Evolutionary conservation across 2,797 vertebrate species (phyloP).

Genomic region (Oryzias dopingdopingensis): DNA sequence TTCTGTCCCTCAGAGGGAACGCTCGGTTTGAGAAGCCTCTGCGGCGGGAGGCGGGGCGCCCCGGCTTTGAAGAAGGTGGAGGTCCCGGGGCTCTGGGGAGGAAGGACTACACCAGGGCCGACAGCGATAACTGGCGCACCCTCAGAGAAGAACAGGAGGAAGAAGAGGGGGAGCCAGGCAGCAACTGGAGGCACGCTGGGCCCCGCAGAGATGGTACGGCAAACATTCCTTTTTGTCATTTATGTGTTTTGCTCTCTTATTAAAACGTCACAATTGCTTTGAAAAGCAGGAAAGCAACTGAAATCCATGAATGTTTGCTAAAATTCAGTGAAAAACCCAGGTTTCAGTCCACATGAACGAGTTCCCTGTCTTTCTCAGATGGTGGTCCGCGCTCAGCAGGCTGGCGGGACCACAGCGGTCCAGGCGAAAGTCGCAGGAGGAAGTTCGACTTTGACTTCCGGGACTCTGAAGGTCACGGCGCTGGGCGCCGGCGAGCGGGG

Average conservation of each 20-base stretch:
- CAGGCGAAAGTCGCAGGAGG: conserved; percentile 80
- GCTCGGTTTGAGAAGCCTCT: conserved; percentile 89
- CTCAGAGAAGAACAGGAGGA: conserved; percentile 88
- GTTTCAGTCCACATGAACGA: neutral
- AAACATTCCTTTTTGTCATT: neutral
- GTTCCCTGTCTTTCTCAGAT: conserved; percentile 50
- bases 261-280: neutral
- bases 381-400: conserved; percentile 88
- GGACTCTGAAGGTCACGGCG: conserved; percentile 81
- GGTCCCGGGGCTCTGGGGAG: conserved; percentile 60
- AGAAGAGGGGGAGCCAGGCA: conserved; percentile 78
- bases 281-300: neutral
- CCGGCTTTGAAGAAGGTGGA: conserved; percentile 82
- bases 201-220: conserved; percentile 79
- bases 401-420: conserved; percentile 84
- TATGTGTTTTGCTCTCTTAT: neutral
- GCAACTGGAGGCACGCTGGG: conserved; percentile 81
- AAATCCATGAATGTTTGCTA: neutral
- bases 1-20: conserved; percentile 77
- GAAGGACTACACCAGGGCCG: conserved; percentile 90
- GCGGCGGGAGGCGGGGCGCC: conserved; percentile 84
- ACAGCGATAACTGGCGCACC: conserved; percentile 93
- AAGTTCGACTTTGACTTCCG: conserved; percentile 91
- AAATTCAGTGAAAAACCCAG: too few species aligned
- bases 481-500: conserved; percentile 77